phyloP scores from a whole-genome alignment of 2,113 vertebrate species.

The Strix uralensis region DNA sequence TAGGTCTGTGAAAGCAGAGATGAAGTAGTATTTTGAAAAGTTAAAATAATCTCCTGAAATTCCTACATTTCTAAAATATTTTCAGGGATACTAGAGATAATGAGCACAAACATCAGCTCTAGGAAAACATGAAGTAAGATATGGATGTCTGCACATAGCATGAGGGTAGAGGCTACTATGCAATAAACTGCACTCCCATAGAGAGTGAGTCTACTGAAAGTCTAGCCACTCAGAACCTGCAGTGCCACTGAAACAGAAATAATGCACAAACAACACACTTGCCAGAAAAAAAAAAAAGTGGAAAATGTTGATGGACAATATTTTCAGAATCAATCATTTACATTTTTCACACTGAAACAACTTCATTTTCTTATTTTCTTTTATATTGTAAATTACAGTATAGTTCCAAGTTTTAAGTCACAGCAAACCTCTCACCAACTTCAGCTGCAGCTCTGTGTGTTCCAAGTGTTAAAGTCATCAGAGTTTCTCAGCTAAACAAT shows the following conservation, averaged over 20 bases:
- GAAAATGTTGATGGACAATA: neutral
- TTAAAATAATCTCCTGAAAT: neutral
- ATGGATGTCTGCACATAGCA: neutral
- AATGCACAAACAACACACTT: neutral
- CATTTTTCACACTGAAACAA: neutral
- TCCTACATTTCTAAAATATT: neutral
- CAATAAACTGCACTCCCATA: neutral
- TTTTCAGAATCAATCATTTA: neutral
- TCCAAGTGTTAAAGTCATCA: neutral
- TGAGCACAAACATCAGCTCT: neutral
- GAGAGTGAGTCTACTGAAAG: neutral
- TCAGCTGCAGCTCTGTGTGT: neutral
- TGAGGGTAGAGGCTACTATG: neutral
- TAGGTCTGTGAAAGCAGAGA: neutral
- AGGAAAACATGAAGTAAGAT: neutral
- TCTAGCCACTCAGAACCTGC: neutral
- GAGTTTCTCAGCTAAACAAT: neutral
- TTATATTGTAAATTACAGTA: neutral
- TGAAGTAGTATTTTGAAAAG: neutral
- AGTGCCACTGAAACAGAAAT: neutral
- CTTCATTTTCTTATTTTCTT: neutral
- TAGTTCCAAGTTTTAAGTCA: neutral
- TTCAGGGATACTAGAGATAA: neutral
- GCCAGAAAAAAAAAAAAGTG: neutral
- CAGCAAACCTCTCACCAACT: neutral